Percentiles rank a stretch among this genome's conserved stretches.
These are phyloP conservation scores for Pollenia amentaria DNA, from an alignment of 2,888 invertebrate species.

Conservation along the genomic window DNA sequence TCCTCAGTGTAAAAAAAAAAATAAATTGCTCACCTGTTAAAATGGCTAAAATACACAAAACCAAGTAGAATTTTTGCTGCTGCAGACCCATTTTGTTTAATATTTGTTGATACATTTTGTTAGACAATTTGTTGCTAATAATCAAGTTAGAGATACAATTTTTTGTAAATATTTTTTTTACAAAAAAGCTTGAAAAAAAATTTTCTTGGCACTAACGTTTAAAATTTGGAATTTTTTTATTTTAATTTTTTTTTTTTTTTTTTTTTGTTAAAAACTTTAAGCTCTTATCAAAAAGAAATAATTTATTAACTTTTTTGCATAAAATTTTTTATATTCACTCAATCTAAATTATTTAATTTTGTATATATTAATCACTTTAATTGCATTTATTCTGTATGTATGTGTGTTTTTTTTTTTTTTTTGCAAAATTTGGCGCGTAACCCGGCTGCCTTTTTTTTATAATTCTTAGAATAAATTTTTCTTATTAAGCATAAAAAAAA, in stretches of 20 bases:
- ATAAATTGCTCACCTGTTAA: slow-evolving; percentile 80
- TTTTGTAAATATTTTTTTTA: slow-evolving; percentile 38
- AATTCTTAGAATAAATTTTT: slow-evolving; percentile 25
- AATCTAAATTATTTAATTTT: slow-evolving; percentile 5
- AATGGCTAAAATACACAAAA: slow-evolving; percentile 76
- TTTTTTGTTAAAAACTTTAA: slow-evolving; percentile 19
- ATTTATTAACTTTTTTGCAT: not conserved
- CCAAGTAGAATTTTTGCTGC: slow-evolving; percentile 61
- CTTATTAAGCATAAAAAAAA: not conserved
- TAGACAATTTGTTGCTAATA: slow-evolving; percentile 45
- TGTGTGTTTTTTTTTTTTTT: slow-evolving; percentile 11
- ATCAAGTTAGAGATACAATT: not conserved
- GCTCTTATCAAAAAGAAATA: slow-evolving; percentile 1
- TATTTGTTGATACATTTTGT: slow-evolving; percentile 76
- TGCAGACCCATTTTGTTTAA: slow-evolving; percentile 76
- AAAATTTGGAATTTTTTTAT: too few species aligned
- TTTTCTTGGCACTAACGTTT: slow-evolving; percentile 58
- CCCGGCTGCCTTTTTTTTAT: slow-evolving; percentile 25
- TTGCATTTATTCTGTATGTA: slow-evolving; percentile 9
- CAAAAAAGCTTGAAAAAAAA: not conserved
- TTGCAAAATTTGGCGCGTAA: slow-evolving; percentile 70
- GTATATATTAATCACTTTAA: slow-evolving; percentile 1
- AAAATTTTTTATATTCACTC: slow-evolving; percentile 3
- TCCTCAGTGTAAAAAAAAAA: not conserved
- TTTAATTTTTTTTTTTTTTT: slow-evolving; percentile 1